Evolutionary conservation across 2,888 invertebrate species (phyloP).

Genomic region (Minunthozetes semirufus): DNA sequence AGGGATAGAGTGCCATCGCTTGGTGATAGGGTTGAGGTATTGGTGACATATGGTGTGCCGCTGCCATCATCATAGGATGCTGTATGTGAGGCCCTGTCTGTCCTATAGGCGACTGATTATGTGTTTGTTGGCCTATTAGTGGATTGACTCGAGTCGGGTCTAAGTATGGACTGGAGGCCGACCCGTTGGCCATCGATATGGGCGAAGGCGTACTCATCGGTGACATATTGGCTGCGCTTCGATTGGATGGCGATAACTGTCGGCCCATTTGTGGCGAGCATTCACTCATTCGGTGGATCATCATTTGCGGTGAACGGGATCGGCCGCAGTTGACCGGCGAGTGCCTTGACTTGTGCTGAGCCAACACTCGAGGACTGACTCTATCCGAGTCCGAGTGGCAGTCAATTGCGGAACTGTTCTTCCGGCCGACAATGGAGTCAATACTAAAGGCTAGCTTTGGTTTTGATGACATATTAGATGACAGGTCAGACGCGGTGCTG

Average conservation of each 20-base stretch:
- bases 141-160: neutral
- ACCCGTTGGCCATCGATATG: neutral
- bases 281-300: neutral
- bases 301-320: neutral
- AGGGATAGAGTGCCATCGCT: slow-evolving; percentile 32
- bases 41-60: slow-evolving; percentile 15
- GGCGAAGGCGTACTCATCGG: neutral
- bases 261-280: neutral
- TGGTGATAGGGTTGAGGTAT: slow-evolving; percentile 23
- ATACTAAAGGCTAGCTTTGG: slow-evolving; percentile 35
- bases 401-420: neutral
- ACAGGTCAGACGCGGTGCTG: neutral
- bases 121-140: neutral
- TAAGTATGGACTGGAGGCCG: neutral
- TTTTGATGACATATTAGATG: slow-evolving; percentile 25
- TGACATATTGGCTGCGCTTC: neutral
- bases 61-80: slow-evolving; percentile 1
- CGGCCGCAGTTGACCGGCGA: neutral
- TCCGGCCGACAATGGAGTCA: slow-evolving; percentile 29
- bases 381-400: too few species aligned
- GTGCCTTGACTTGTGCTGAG: neutral
- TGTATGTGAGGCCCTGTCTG: neutral
- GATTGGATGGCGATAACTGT: neutral
- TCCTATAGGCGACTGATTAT: neutral
- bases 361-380: neutral